These are phyloP conservation scores for Flexamia atlantica DNA, from an alignment of 2,888 invertebrate species.

Conservation along the genomic window DNA sequence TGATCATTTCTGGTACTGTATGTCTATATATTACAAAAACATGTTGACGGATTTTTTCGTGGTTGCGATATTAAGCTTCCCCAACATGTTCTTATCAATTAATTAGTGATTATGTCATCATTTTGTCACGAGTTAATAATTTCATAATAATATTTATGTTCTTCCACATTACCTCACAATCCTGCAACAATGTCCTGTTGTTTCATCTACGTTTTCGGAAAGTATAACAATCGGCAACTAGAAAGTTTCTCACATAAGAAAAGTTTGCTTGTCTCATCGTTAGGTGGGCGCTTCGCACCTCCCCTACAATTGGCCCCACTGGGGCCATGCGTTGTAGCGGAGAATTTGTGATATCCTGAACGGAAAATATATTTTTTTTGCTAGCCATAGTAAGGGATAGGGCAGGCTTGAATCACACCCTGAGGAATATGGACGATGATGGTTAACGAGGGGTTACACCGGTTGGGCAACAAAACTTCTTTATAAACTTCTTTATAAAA, in stretches of 20 bases:
- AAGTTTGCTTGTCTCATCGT: background rate
- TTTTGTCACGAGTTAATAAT: no score
- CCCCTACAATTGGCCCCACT: constrained; percentile 32
- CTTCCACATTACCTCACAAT: no score
- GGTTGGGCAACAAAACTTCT: background rate
- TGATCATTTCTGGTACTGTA: no score
- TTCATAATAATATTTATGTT: no score
- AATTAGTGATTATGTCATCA: no score
- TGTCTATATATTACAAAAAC: no score
- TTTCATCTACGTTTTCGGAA: background rate
- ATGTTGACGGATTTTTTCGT: no score
- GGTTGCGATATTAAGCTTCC: no score
- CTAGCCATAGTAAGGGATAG: background rate
- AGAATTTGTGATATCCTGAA: constrained; percentile 33
- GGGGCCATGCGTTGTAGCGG: constrained; percentile 20
- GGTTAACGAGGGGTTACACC: background rate
- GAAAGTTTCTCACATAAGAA: background rate
- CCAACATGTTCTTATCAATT: no score
- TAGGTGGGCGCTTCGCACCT: constrained; percentile 14
- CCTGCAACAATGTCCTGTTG: no score
- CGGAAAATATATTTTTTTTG: constrained; percentile 29
- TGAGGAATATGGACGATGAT: background rate
- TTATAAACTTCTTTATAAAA: no score
- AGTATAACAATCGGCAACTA: background rate
- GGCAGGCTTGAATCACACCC: constrained; percentile 2